phyloP scores from a whole-genome alignment of 1,140 invertebrate species.

The Penaeus vannamei region DNA sequence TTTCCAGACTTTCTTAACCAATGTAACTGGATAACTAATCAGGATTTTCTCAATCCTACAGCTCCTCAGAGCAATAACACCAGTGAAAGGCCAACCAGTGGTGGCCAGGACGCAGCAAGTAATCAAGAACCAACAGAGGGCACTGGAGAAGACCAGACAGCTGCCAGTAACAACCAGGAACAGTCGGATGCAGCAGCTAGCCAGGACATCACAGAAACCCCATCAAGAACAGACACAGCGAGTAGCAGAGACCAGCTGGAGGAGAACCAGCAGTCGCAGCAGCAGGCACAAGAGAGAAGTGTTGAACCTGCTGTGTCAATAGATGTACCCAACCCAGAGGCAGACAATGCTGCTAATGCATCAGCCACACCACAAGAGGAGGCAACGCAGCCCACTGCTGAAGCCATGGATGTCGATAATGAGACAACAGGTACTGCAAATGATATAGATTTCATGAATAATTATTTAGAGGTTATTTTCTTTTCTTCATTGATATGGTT shows the following conservation, averaged over 20 bases:
- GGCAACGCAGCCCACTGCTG: conserved; percentile 34
- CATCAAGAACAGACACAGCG: too few species aligned
- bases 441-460: not conserved
- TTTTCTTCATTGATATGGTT: too few species aligned
- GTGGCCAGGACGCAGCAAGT: not conserved
- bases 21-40: not conserved
- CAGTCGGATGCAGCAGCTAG: conserved; percentile 6
- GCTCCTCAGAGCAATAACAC: conserved; percentile 41
- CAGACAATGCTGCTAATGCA: conserved; percentile 55
- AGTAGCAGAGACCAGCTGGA: not conserved
- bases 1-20: too few species aligned
- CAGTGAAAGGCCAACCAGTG: conserved; percentile 25
- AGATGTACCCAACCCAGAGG: conserved; percentile 60
- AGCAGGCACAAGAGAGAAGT: conserved; percentile 37
- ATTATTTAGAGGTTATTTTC: not conserved
- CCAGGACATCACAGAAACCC: not conserved
- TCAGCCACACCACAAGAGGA: conserved; percentile 33
- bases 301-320: conserved; percentile 40
- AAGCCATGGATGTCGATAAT: conserved; percentile 62
- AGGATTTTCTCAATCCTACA: not conserved
- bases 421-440: conserved; percentile 39
- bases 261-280: conserved; percentile 23
- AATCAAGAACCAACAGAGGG: not conserved
- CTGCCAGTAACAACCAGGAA: conserved; percentile 21
- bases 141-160: not conserved